Evolutionary conservation across 1,140 invertebrate genomes (phyloP).

Genomic region (Bombus sibiricus): DNA sequence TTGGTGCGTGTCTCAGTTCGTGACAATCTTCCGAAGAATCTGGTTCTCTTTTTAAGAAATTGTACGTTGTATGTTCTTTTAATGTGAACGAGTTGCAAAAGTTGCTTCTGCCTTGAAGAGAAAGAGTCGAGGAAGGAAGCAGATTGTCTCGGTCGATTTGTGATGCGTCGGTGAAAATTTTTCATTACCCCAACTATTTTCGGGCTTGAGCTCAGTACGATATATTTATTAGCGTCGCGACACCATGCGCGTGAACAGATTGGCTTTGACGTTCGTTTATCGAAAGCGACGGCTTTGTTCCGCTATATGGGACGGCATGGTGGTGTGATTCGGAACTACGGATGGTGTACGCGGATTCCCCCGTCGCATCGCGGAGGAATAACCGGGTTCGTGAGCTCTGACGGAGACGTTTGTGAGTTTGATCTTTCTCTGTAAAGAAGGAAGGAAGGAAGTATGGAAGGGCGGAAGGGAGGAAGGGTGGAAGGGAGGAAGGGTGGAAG

Average conservation of each 20-base stretch:
- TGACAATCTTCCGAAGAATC: background rate
- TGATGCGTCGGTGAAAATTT: constrained; percentile 14
- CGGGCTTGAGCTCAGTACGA: constrained; percentile 21
- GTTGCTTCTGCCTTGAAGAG: background rate
- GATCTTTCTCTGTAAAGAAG: background rate
- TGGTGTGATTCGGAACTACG: background rate
- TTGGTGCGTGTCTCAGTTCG: background rate
- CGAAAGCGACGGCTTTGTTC: background rate
- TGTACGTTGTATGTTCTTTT: background rate
- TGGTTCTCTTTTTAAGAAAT: background rate
- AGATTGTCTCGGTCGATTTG: constrained; percentile 1
- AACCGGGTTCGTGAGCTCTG: background rate
- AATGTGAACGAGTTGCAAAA: background rate
- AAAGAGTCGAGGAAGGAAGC: too few species aligned
- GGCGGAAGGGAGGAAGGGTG: too few species aligned
- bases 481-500: fast-evolving
- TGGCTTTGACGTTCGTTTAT: constrained; percentile 6
- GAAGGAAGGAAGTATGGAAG: background rate
- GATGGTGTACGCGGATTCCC: too few species aligned
- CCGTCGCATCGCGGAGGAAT: background rate
- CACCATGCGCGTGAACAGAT: background rate
- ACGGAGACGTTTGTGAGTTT: background rate
- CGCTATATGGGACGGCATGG: background rate
- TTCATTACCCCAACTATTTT: constrained; percentile 35
- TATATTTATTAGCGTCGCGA: constrained; percentile 29